Conservation (phyloP, 2,113 vertebrate genomes). For the Entomyzon cyanotis region DNA sequence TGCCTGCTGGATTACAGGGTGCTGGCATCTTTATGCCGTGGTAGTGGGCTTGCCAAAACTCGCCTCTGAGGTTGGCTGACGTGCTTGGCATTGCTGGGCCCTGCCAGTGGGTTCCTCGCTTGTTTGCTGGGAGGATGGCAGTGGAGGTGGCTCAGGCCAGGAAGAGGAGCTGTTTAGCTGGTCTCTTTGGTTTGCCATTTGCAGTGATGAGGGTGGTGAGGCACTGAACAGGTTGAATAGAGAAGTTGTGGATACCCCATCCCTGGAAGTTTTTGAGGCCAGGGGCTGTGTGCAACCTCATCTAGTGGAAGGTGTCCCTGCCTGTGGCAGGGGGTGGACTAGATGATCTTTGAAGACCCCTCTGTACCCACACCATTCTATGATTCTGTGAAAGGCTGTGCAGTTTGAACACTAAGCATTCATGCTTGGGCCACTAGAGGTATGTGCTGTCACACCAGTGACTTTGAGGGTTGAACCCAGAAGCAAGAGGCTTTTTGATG, state of each 20-base stretch:
- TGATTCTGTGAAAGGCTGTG: background rate
- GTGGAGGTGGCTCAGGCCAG: background rate
- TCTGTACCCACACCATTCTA: background rate
- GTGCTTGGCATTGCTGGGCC: background rate
- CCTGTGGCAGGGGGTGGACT: rapidly evolving
- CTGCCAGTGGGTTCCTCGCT: rapidly evolving
- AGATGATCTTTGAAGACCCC: background rate
- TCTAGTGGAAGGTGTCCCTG: background rate
- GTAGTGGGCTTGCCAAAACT: background rate
- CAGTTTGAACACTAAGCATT: background rate
- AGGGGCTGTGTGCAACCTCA: background rate
- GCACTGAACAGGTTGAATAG: too few species aligned
- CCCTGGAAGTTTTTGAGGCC: background rate
- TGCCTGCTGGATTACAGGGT: rapidly evolving
- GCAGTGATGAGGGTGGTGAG: background rate
- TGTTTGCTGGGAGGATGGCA: background rate
- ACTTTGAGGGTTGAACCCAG: background rate
- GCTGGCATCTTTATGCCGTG: background rate
- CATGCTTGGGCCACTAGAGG: background rate
- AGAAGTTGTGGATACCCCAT: background rate
- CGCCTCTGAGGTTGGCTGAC: background rate
- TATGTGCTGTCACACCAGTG: background rate
- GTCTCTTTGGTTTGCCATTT: background rate
- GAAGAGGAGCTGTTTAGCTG: background rate
- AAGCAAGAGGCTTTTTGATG: background rate